Base-by-base conservation (phyloP, 2,888 invertebrate genomes). In the Sarcophaga variegata region DNA sequence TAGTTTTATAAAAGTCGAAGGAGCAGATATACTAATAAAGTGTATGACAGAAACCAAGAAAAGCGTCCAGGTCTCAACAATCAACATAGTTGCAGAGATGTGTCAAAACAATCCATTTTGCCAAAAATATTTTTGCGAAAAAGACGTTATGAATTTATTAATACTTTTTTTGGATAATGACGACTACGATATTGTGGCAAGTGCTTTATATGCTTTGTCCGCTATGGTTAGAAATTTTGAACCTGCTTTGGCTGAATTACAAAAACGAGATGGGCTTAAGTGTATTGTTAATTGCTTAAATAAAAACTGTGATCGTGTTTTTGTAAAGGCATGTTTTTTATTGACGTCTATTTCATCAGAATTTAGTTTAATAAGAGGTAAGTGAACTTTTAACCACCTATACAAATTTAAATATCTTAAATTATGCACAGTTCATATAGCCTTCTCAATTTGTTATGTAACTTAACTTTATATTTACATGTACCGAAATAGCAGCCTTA, bases 51-150 rank as follows among this genome's bases (percentile, higher is more conserved):
- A 95, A 45, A 93, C 94, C 6, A 95, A 96, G 89, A 92, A 94
- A 0, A 94, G 95, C 22, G 94, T 98, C 0, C 94, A 96, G 59
- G 94, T 95, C 85, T 93, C 94, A 62, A 95, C 96, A 3, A 96
- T 96, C 14, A 95, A 95, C 47, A 93, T 98, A 17, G 94, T 98
- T 3, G 98, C 96, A 0, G 96, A 96, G 90, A 92, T 97, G 82
- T 96, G 96, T 59, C 98, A 98, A 93, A 98, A 98, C 93, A 98
- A 98, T 93, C 95, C 96, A 0, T 96, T 95, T 91, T 97, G 97
- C 90, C 98, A 98, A 92, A 93, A 95, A 45, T 94, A 94, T 64
- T 95, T 96, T n/a, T 89, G 97, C 6, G 95, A 96, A 85, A 94
- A 94, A 70, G 95, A 95, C 0, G 93, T 96, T 11, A 93, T 98